Evolutionary conservation across 64 coral and sea anemone genomes (phyloP).

Genomic region (Hydrozoanthus tunicans): DNA sequence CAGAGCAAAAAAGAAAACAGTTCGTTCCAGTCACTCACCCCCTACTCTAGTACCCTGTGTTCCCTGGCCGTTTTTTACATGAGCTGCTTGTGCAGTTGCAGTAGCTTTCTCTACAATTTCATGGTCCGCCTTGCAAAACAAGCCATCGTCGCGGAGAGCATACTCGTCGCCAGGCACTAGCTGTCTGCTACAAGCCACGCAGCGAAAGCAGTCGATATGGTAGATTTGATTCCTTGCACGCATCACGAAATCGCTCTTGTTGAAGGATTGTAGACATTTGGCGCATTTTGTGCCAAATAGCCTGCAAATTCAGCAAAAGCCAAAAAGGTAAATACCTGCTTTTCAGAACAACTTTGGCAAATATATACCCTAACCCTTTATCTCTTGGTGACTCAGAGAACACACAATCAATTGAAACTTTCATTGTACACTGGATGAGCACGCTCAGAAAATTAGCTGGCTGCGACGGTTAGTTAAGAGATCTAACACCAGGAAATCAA

Average conservation of each 20-base stretch:
- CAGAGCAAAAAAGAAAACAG: constrained; percentile 69
- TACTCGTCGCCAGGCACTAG: constrained; percentile 94
- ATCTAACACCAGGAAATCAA: constrained; percentile 46
- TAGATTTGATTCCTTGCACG: constrained; percentile 95
- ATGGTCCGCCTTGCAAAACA: constrained; percentile 98
- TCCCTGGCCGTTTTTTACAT: constrained; percentile 71
- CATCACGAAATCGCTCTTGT: constrained; percentile 98
- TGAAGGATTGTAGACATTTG: constrained; percentile 91
- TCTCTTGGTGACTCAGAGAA: constrained; percentile 19
- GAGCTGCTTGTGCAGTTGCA: constrained; percentile 87
- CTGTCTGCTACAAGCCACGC: constrained; percentile 95
- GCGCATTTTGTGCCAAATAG: constrained; percentile 99
- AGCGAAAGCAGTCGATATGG: constrained; percentile 99
- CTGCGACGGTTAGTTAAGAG: constrained; percentile 8
- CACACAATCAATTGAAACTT: constrained; percentile 24
- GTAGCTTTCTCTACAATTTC: constrained; percentile 97
- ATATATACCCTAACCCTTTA: constrained; percentile 83
- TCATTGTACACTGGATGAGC: background rate
- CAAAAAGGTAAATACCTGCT: constrained; percentile 69
- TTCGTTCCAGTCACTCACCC: constrained; percentile 60
- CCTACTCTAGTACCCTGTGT: constrained; percentile 64
- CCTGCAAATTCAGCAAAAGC: constrained; percentile 67
- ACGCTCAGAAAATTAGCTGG: constrained; percentile 3
- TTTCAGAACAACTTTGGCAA: constrained; percentile 94
- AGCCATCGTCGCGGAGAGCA: constrained; percentile 87